These are phyloP conservation scores for Drosophila nigricruria DNA, from an alignment of 2,888 invertebrate species.

Conservation along the genomic window DNA sequence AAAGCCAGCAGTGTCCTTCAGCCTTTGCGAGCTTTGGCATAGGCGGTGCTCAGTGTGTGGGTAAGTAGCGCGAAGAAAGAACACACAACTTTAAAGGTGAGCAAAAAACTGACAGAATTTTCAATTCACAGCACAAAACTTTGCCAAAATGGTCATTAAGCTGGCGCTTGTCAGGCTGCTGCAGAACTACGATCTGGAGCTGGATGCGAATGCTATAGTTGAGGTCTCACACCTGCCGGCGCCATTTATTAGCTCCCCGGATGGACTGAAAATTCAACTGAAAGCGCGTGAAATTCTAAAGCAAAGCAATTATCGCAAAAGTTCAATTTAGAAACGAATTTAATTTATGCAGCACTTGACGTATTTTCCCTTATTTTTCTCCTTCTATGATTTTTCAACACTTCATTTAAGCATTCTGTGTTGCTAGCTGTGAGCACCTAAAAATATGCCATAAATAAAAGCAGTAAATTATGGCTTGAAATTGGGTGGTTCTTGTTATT, in stretches of 20 bases:
- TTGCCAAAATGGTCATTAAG: slow-evolving; percentile 83
- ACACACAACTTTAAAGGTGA: neutral
- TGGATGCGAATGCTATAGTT: slow-evolving; percentile 42
- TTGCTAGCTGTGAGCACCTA: slow-evolving; percentile 54
- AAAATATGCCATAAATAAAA: slow-evolving; percentile 79
- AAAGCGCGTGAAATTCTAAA: slow-evolving; percentile 56
- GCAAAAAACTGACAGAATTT: neutral
- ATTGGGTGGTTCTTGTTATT: slow-evolving; percentile 20
- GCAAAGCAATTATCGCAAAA: slow-evolving; percentile 45
- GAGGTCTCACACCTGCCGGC: slow-evolving; percentile 73
- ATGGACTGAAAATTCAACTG: slow-evolving; percentile 73
- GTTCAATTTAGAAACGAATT: slow-evolving; percentile 30
- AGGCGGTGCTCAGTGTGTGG: slow-evolving; percentile 84
- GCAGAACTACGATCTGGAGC: slow-evolving; percentile 74
- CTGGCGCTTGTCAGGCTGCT: slow-evolving; percentile 80
- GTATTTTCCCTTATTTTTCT: slow-evolving; percentile 10
- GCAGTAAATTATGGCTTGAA: slow-evolving; percentile 52
- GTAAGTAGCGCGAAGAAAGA: slow-evolving; percentile 61
- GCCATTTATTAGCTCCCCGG: slow-evolving; percentile 64
- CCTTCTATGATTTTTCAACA: slow-evolving; percentile 41
- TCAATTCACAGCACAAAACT: slow-evolving; percentile 73
- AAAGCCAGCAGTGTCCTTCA: slow-evolving; percentile 18
- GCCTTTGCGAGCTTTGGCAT: slow-evolving; percentile 84
- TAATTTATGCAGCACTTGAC: slow-evolving; percentile 24
- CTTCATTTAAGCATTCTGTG: slow-evolving; percentile 54